A percentile compares a stretch with the other conserved stretches of the same genome.
These are phyloP conservation scores for Acanthosepion pharaonis DNA, from an alignment of 2,888 invertebrate genomes.

Conservation along the genomic window DNA sequence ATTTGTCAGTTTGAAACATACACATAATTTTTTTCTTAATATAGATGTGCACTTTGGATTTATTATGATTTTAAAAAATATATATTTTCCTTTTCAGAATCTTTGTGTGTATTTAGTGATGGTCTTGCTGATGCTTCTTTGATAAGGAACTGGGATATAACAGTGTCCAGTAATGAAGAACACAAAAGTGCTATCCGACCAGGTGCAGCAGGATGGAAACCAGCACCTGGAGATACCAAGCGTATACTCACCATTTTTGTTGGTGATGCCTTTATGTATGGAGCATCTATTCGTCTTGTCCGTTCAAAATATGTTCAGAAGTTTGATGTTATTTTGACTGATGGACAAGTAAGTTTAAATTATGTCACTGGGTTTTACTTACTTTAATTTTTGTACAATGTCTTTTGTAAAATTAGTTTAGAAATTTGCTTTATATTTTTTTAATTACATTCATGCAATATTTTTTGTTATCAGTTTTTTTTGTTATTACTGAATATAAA, in stretches of 20 bases:
- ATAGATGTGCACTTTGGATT: neutral
- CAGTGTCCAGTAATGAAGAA: conserved; percentile 37
- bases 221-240: neutral
- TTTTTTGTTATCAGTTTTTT: no score
- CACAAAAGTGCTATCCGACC: conserved; percentile 34
- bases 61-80: neutral
- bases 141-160: conserved; percentile 37
- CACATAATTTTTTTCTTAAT: neutral
- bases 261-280: conserved; percentile 39
- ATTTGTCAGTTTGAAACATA: neutral
- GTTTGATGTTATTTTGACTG: conserved; percentile 36
- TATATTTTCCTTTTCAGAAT: neutral
- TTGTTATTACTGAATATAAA: no score
- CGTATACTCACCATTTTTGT: conserved; percentile 38
- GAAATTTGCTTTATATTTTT: no score
- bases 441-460: no score
- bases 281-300: neutral
- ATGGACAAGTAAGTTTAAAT: conserved; percentile 38
- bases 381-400: neutral
- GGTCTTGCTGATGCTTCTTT: conserved; percentile 41
- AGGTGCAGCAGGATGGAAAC: conserved; percentile 37
- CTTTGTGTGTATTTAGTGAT: conserved; percentile 40
- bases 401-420: no score
- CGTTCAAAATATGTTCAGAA: conserved; percentile 39
- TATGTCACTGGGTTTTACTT: neutral